Evolutionary conservation across 2,888 invertebrate species (phyloP).

Genomic region (Osmoderma eremita): DNA sequence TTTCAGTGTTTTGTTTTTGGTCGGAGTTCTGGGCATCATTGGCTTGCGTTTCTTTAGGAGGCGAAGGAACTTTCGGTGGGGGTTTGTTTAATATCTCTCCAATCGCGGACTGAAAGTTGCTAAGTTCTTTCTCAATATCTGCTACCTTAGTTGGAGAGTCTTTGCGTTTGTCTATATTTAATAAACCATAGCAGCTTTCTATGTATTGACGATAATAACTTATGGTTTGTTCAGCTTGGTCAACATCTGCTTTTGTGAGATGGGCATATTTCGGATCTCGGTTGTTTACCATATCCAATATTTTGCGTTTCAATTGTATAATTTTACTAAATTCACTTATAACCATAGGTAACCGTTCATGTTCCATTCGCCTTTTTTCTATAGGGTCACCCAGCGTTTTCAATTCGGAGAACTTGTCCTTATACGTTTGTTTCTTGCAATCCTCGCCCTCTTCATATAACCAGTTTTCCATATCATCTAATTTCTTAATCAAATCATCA

Average conservation of each 20-base stretch:
- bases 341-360: slow-evolving; percentile 79
- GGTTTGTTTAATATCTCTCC: slow-evolving; percentile 88
- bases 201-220: slow-evolving; percentile 84
- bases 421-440: slow-evolving; percentile 80
- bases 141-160: slow-evolving; percentile 81
- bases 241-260: slow-evolving; percentile 82
- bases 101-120: slow-evolving; percentile 71
- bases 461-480: slow-evolving; percentile 95
- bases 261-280: slow-evolving; percentile 83
- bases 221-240: slow-evolving; percentile 76
- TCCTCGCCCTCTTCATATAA: slow-evolving; percentile 97
- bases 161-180: slow-evolving; percentile 74
- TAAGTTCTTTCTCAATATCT: slow-evolving; percentile 82
- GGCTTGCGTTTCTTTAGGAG: slow-evolving; percentile 66
- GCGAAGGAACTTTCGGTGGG: slow-evolving; percentile 82
- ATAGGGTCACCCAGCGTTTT: slow-evolving; percentile 90
- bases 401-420: slow-evolving; percentile 70
- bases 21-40: slow-evolving; percentile 43
- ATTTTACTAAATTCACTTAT: slow-evolving; percentile 83
- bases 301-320: slow-evolving; percentile 73
- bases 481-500: slow-evolving; percentile 69
- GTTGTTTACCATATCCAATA: slow-evolving; percentile 69
- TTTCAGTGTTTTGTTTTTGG: slow-evolving; percentile 54
- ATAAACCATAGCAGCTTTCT: slow-evolving; percentile 76
- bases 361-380: slow-evolving; percentile 83